These are phyloP conservation scores for Planiliza haematocheilus DNA, from an alignment of 2,113 vertebrate genomes.

Conservation along the genomic window DNA sequence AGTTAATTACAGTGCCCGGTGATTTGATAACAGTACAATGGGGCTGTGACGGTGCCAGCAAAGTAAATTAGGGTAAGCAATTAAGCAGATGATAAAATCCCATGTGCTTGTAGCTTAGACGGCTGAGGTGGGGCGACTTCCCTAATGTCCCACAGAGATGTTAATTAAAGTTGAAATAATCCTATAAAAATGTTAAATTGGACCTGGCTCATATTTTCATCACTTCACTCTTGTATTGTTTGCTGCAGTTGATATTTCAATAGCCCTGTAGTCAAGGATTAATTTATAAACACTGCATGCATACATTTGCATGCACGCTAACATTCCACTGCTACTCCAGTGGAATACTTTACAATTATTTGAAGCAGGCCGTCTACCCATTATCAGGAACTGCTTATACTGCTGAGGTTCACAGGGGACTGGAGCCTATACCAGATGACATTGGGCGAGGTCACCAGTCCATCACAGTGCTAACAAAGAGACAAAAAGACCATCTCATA, in stretches of 20 bases:
- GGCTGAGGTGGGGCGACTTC: slow-evolving; percentile 33
- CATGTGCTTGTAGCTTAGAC: slow-evolving; percentile 38
- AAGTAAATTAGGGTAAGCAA: slow-evolving; percentile 70
- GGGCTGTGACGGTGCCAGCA: slow-evolving; percentile 58
- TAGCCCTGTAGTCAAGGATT: slow-evolving; percentile 16
- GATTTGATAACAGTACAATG: slow-evolving; percentile 70
- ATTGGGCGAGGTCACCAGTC: too few species aligned
- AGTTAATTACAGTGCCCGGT: slow-evolving; percentile 72
- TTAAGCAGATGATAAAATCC: slow-evolving; percentile 72
- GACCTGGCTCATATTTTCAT: slow-evolving; percentile 42
- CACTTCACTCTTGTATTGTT: slow-evolving; percentile 15
- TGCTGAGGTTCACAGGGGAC: too few species aligned
- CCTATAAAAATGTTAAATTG: slow-evolving; percentile 24
- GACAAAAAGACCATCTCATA: too few species aligned
- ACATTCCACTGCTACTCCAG: too few species aligned
- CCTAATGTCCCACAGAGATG: slow-evolving; percentile 33
- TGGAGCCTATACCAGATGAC: too few species aligned
- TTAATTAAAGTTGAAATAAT: slow-evolving; percentile 55
- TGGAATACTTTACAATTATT: too few species aligned
- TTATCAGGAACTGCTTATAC: too few species aligned
- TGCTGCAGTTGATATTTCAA: slow-evolving; percentile 28
- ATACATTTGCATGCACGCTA: too few species aligned
- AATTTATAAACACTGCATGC: not conserved
- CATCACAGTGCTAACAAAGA: too few species aligned
- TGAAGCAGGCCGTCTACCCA: too few species aligned